Conservation (phyloP, 2,797 vertebrate genomes). For the Sebastes matsubarae region DNA sequence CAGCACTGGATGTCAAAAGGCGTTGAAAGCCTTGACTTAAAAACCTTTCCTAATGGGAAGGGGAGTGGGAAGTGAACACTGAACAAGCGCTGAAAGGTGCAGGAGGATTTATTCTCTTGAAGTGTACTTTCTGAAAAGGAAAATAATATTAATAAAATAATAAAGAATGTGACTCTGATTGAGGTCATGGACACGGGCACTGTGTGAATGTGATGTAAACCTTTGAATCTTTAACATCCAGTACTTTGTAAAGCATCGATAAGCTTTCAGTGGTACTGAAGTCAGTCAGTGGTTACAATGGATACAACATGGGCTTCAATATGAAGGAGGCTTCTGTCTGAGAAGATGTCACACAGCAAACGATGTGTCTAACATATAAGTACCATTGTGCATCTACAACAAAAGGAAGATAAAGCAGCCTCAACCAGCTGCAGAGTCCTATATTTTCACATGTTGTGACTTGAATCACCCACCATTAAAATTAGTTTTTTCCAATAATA, state of each 20-base stretch:
- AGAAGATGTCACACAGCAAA: constrained; percentile 7
- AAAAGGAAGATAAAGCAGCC: neutral
- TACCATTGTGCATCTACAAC: neutral
- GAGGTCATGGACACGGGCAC: constrained; percentile 27
- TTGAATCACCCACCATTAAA: neutral
- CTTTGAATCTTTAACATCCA: constrained; percentile 45
- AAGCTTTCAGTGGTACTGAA: constrained; percentile 19
- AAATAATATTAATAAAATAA: constrained; percentile 4
- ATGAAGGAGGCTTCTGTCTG: neutral
- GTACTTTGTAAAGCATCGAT: constrained; percentile 26
- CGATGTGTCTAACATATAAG: neutral
- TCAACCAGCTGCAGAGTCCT: neutral
- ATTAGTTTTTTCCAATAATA: neutral
- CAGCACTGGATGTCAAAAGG: constrained; percentile 38
- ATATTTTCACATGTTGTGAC: neutral
- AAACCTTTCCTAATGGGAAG: constrained; percentile 43
- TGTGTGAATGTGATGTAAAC: constrained; percentile 42
- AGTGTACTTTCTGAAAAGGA: constrained; percentile 17
- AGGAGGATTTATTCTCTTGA: constrained; percentile 14
- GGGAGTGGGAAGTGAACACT: constrained; percentile 15
- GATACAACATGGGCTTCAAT: neutral
- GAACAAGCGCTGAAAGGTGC: neutral
- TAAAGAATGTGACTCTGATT: neutral
- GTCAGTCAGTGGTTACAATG: constrained; percentile 13
- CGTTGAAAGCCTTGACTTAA: constrained; percentile 56